Percentiles rank a stretch among this genome's conserved stretches.
Evolutionary conservation across 1,140 invertebrate species (phyloP).

Genomic region (Onthophagus taurus): DNA sequence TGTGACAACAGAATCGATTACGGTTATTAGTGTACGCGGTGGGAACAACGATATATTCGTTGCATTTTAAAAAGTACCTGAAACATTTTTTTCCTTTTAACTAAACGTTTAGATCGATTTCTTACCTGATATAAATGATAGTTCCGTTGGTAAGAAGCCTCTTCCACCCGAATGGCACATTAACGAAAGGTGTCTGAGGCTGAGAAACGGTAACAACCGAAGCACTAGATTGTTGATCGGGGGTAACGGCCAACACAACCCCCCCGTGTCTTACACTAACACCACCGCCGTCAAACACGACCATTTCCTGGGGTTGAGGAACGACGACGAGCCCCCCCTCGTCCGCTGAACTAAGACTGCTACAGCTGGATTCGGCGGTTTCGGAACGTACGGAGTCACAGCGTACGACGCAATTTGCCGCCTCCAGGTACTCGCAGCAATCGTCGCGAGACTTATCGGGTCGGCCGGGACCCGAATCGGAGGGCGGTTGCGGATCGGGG

Average conservation of each 20-base stretch:
- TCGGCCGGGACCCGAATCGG: constrained; percentile 24
- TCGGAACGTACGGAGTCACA: constrained; percentile 42
- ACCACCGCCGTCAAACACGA: constrained; percentile 35
- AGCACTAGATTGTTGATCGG: constrained; percentile 21
- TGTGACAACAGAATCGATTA: too few species aligned
- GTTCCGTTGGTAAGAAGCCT: constrained; percentile 42
- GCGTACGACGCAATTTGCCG: constrained; percentile 29
- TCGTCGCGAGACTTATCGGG: constrained; percentile 21
- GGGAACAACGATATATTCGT: too few species aligned
- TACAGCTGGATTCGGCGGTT: constrained; percentile 40
- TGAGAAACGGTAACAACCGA: constrained; percentile 13
- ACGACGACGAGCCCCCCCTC: constrained; percentile 26
- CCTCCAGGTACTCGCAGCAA: constrained; percentile 27
- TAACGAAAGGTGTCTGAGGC: constrained; percentile 24
- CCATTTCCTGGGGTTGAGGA: constrained; percentile 30
- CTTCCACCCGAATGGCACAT: constrained; percentile 48
- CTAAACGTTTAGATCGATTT: too few species aligned
- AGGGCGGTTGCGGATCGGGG: constrained; percentile 19
- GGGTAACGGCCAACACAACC: constrained; percentile 28
- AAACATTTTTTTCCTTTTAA: too few species aligned
- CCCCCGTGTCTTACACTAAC: constrained; percentile 32
- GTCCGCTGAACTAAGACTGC: constrained; percentile 38
- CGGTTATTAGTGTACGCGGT: too few species aligned
- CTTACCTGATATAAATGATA: constrained; percentile 49
- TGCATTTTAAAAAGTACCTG: too few species aligned